Evolutionary conservation across 2,888 invertebrate species (phyloP).

Genomic region (Lysandra coridon): DNA sequence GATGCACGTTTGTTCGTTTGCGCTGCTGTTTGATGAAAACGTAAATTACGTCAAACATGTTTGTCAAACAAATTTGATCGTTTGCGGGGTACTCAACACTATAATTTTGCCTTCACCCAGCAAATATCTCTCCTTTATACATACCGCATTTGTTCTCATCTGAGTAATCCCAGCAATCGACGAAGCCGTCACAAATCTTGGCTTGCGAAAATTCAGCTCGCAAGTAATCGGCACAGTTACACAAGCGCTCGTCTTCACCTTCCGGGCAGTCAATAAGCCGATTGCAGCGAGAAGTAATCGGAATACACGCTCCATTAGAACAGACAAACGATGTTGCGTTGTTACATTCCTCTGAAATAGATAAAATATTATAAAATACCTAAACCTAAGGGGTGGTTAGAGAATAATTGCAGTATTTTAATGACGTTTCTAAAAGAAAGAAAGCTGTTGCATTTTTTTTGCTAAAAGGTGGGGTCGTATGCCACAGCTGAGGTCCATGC

Average conservation of each 20-base stretch:
- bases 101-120: background rate
- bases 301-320: slow-evolving; percentile 83
- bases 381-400: background rate
- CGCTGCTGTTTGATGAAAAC: too few species aligned
- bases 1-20: too few species aligned
- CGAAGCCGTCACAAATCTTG: slow-evolving; percentile 89
- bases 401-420: background rate
- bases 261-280: slow-evolving; percentile 85
- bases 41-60: too few species aligned
- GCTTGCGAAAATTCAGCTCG: slow-evolving; percentile 84
- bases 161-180: slow-evolving; percentile 90
- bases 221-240: slow-evolving; percentile 88
- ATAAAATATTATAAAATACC: background rate
- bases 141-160: slow-evolving; percentile 89
- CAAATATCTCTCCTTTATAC: background rate
- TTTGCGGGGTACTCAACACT: too few species aligned
- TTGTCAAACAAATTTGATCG: too few species aligned
- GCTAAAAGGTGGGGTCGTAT: too few species aligned
- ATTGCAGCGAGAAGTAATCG: slow-evolving; percentile 84
- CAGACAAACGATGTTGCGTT: slow-evolving; percentile 80
- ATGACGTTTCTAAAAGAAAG: background rate
- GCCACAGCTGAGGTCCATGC: too few species aligned
- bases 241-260: slow-evolving; percentile 86
- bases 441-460: background rate
- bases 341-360: slow-evolving; percentile 63